Conservation (phyloP, 1,140 invertebrate genomes). For the Globodera rostochiensis region DNA sequence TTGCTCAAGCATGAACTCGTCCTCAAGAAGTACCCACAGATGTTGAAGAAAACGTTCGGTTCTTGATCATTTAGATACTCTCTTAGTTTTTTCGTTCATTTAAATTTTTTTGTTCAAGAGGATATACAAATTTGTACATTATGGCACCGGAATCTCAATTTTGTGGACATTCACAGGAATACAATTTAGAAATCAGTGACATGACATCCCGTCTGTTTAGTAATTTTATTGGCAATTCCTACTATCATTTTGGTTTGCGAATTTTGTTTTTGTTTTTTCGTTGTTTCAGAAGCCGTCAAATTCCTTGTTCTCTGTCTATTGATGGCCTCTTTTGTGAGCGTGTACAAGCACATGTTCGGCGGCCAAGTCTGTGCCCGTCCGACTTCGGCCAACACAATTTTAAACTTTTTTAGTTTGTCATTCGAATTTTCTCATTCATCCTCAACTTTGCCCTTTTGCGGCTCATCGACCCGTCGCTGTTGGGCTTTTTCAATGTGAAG, state of each 20-base stretch:
- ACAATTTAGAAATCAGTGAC: too few species aligned
- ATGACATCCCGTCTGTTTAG: too few species aligned
- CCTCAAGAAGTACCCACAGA: conserved; percentile 5
- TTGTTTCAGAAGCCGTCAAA: too few species aligned
- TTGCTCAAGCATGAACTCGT: conserved; percentile 4
- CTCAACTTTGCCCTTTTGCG: conserved; percentile 52
- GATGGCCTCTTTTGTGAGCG: conserved; percentile 37
- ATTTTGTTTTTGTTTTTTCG: too few species aligned
- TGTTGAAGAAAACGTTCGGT: background rate
- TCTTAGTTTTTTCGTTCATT: too few species aligned
- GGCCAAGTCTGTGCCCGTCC: conserved; percentile 33
- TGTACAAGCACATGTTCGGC: conserved; percentile 45
- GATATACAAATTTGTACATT: too few species aligned
- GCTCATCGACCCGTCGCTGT: conserved; percentile 40
- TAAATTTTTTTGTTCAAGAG: too few species aligned
- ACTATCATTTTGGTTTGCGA: too few species aligned
- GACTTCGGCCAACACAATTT: background rate
- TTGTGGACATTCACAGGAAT: too few species aligned
- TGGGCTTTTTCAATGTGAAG: conserved; percentile 54
- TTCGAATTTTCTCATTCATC: conserved; percentile 41
- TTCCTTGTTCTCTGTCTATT: too few species aligned
- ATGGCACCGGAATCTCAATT: too few species aligned
- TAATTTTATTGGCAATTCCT: too few species aligned
- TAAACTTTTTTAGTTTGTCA: conserved; percentile 33
- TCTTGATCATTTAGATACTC: background rate